These are phyloP conservation scores for Spodoptera littoralis DNA, from an alignment of 2,888 invertebrate genomes.

Conservation along the genomic window DNA sequence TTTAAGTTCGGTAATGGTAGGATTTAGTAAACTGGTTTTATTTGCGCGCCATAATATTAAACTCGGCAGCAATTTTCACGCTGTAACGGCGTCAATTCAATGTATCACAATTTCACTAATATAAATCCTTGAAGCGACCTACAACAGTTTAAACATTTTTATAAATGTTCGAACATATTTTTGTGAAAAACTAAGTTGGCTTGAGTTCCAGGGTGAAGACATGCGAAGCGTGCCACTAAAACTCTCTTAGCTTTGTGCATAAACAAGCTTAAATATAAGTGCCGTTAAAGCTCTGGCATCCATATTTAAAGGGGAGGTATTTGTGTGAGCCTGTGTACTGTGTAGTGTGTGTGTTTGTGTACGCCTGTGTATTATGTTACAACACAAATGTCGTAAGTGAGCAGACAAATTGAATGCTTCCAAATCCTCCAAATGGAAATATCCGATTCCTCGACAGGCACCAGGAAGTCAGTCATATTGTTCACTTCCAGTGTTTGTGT, in stretches of 20 bases:
- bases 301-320: slow-evolving; percentile 34
- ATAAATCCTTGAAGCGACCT: slow-evolving; percentile 12
- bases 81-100: slow-evolving; percentile 33
- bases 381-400: slow-evolving; percentile 52
- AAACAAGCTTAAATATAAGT: slow-evolving; percentile 50
- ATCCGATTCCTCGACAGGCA: slow-evolving; percentile 37
- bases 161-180: slow-evolving; percentile 29
- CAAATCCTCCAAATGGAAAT: slow-evolving; percentile 46
- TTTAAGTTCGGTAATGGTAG: slow-evolving; percentile 3
- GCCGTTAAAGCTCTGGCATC: slow-evolving; percentile 39
- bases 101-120: slow-evolving; percentile 21
- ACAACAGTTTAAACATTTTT: slow-evolving; percentile 28
- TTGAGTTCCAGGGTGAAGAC: slow-evolving; percentile 44
- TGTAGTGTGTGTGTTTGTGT: slow-evolving; percentile 31
- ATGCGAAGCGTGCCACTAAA: slow-evolving; percentile 29
- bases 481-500: slow-evolving; percentile 25
- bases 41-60: slow-evolving; percentile 2
- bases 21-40: slow-evolving; percentile 18
- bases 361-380: slow-evolving; percentile 43
- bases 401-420: slow-evolving; percentile 48
- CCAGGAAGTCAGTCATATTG: slow-evolving; percentile 15
- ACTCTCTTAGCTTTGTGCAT: slow-evolving; percentile 46
- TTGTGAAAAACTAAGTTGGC: slow-evolving; percentile 33
- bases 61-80: slow-evolving; percentile 7
- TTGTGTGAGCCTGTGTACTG: slow-evolving; percentile 13